Conservation (phyloP, 2,113 vertebrate species). For the Tapirus terrestris region DNA sequence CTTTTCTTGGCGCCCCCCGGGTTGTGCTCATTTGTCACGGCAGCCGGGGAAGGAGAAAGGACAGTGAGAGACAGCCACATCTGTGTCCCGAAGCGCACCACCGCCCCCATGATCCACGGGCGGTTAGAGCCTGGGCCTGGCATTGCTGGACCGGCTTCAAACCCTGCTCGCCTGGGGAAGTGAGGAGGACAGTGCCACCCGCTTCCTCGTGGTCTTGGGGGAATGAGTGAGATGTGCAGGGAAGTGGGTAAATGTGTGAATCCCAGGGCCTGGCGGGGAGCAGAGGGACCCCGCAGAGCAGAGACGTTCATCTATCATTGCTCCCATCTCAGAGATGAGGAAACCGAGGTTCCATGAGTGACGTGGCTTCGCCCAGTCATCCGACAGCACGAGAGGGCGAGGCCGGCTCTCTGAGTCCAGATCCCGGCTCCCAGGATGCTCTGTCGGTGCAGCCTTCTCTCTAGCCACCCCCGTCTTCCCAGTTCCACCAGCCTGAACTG, state of each 20-base stretch:
- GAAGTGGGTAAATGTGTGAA: background rate
- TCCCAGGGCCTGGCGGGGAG: background rate
- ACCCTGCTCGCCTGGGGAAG: background rate
- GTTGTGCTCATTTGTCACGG: background rate
- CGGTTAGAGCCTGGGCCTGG: background rate
- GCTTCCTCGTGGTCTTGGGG: background rate
- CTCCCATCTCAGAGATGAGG: background rate
- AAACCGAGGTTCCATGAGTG: background rate
- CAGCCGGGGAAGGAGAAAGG: background rate
- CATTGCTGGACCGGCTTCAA: background rate
- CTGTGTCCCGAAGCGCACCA: background rate
- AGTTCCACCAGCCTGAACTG: background rate
- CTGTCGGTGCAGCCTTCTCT: background rate
- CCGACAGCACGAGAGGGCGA: background rate
- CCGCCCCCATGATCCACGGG: background rate
- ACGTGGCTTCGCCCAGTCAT: background rate
- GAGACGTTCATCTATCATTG: rapidly evolving
- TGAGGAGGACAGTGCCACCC: too few relatives aligned
- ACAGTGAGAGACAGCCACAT: background rate
- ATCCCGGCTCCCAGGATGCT: background rate
- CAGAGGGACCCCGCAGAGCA: background rate
- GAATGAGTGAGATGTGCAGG: background rate
- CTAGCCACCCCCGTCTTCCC: background rate
- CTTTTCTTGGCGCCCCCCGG: background rate
- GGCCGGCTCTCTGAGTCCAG: background rate